A percentile compares a stretch with the other conserved stretches of the same genome.
Conservation (phyloP, 2,797 vertebrate species). For the Alauda arvensis region DNA sequence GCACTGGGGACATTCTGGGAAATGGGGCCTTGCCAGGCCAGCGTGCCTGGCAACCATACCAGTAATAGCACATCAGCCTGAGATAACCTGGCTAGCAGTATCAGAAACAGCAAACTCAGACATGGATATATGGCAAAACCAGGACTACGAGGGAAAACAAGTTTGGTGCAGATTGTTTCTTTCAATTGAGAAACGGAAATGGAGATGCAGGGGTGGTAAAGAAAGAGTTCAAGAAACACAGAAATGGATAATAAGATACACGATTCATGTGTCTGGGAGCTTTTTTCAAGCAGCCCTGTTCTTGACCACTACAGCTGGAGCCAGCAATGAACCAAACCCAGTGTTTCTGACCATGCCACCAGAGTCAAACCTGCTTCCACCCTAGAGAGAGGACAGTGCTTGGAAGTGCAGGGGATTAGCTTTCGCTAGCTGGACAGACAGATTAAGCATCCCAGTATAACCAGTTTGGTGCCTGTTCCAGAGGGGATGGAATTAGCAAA, state of each 20-base stretch:
- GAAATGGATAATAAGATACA: background rate
- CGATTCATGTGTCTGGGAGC: background rate
- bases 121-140: background rate
- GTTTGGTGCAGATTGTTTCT: background rate
- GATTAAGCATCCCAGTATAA: background rate
- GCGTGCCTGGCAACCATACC: background rate
- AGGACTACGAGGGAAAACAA: background rate
- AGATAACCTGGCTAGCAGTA: background rate
- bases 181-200: rapidly evolving
- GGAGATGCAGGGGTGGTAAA: background rate
- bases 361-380: background rate
- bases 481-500: background rate
- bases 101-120: background rate
- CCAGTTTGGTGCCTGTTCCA: background rate
- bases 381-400: background rate
- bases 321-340: background rate
- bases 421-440: background rate
- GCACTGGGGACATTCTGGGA: background rate
- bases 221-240: background rate
- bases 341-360: background rate
- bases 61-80: background rate
- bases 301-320: background rate
- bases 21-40: background rate
- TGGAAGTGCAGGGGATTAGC: background rate
- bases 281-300: background rate